phyloP scores from a whole-genome alignment of 1,140 invertebrate genomes.

The Catajapyx aquilonaris region DNA sequence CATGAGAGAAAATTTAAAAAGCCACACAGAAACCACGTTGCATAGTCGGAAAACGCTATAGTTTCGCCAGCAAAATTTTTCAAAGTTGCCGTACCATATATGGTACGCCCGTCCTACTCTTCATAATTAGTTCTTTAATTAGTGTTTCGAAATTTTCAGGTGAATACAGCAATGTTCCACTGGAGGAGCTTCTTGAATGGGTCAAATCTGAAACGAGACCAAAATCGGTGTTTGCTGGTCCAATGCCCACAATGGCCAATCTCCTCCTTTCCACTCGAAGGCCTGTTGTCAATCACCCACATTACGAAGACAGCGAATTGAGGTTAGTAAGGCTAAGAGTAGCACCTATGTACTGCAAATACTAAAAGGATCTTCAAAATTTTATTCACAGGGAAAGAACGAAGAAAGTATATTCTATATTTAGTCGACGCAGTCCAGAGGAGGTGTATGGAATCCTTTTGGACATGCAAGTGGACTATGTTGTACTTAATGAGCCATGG shows the following conservation, averaged over 20 bases:
- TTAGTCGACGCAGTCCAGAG: constrained; percentile 31
- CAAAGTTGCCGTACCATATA: too few species aligned
- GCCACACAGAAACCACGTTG: too few species aligned
- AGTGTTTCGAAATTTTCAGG: constrained; percentile 20
- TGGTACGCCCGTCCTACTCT: too few species aligned
- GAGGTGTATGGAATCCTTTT: constrained; percentile 34
- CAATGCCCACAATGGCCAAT: constrained; percentile 66
- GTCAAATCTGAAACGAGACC: constrained; percentile 34
- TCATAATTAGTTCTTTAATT: constrained; percentile 3
- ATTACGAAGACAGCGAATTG: constrained; percentile 47
- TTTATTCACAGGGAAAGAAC: constrained; percentile 36
- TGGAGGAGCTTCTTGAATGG: constrained; percentile 58
- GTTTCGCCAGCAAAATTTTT: too few species aligned
- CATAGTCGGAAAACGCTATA: too few species aligned
- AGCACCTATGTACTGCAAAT: too few species aligned
- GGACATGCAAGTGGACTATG: constrained; percentile 33
- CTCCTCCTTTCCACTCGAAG: constrained; percentile 48
- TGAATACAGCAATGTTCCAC: constrained; percentile 42
- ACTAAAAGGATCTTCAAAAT: background rate
- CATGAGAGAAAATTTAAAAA: too few species aligned
- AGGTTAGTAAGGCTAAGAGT: constrained; percentile 34
- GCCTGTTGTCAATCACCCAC: constrained; percentile 66
- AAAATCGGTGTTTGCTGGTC: constrained; percentile 51
- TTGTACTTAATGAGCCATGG: constrained; percentile 37
- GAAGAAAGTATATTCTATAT: constrained; percentile 40